A percentile compares a stretch with the other conserved stretches of the same genome.
Evolutionary conservation across 2,113 vertebrate species (phyloP).

Genomic region (Heptranchias perlo): DNA sequence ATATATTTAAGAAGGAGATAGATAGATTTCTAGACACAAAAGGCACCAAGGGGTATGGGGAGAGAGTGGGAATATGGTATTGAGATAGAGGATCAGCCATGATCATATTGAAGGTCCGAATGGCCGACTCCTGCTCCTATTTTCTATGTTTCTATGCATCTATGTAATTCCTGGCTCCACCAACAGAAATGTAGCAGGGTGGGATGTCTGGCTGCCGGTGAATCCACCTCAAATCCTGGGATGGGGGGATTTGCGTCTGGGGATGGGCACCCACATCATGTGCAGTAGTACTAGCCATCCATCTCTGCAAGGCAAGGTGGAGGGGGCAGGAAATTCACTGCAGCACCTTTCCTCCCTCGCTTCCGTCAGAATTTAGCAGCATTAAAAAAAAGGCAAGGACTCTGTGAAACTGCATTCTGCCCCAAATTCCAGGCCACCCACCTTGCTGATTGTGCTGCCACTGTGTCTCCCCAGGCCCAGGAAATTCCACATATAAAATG

Average conservation of each 20-base stretch:
- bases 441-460: no score
- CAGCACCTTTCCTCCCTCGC: not conserved
- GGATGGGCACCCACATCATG: no score
- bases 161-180: not conserved
- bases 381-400: no score
- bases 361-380: not conserved
- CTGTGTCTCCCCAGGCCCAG: not conserved
- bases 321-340: not conserved
- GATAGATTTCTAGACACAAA: no score
- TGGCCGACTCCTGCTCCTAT: no score
- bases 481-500: not conserved
- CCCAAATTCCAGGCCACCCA: not conserved
- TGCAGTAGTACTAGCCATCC: not conserved
- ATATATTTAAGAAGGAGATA: no score
- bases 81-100: no score
- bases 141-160: no score
- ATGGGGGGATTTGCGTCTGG: not conserved
- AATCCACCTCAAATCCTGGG: not conserved
- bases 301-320: not conserved
- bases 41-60: no score
- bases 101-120: no score
- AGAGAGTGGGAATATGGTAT: no score
- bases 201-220: not conserved
- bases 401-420: not conserved
- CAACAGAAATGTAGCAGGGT: not conserved